Percentiles rank a stretch among this genome's conserved stretches.
Evolutionary conservation across 2,888 invertebrate species (phyloP).

Genomic region (Macrosiphum euphorbiae): DNA sequence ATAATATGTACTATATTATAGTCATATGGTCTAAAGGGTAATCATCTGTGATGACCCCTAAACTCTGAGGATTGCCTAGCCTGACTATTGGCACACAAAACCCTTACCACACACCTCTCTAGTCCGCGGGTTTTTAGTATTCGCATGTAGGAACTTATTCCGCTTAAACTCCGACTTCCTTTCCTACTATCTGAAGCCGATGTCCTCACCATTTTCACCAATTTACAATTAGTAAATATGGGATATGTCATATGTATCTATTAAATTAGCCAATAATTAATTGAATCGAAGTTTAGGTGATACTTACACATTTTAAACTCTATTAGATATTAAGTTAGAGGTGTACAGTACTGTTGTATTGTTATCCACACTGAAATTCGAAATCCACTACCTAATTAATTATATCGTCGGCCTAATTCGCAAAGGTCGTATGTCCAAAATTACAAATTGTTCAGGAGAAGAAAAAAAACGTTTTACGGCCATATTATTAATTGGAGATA

Average conservation of each 20-base stretch:
- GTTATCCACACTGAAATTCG: background rate
- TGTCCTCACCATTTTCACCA: background rate
- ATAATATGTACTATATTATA: background rate
- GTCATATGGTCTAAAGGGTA: background rate
- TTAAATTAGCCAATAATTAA: background rate
- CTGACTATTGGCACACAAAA: background rate
- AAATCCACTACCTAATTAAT: background rate
- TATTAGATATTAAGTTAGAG: background rate
- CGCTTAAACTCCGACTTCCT: background rate
- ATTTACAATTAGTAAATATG: background rate
- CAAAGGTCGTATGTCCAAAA: no score
- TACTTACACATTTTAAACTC: background rate
- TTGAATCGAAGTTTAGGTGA: background rate
- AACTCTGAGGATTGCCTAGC: background rate
- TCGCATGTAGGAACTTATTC: no score
- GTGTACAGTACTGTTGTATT: background rate
- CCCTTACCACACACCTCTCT: background rate
- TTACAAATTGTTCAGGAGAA: no score
- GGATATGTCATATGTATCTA: background rate
- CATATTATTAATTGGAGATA: no score
- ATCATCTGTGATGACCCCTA: conserved; percentile 16
- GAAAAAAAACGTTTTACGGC: no score
- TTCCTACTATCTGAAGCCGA: background rate
- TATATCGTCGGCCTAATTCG: no score
- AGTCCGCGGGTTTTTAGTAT: background rate